These are phyloP conservation scores for Eupithecia subumbrata DNA, from an alignment of 2,888 invertebrate genomes.

Conservation along the genomic window DNA sequence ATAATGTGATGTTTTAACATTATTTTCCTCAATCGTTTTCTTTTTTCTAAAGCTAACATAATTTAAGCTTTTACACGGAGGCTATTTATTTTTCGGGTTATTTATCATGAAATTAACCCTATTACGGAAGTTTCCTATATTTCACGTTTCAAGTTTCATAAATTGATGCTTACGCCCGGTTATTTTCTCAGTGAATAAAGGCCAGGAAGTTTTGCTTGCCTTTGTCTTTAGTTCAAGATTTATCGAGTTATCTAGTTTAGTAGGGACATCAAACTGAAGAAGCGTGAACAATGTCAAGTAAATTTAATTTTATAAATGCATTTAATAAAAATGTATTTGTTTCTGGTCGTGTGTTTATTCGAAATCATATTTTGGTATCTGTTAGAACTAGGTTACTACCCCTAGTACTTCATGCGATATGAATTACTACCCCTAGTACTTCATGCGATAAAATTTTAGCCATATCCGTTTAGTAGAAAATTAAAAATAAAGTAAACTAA, in stretches of 20 bases:
- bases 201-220: not conserved
- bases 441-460: too few species aligned
- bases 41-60: not conserved
- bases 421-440: too few species aligned
- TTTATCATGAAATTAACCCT: not conserved
- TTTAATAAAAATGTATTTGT: too few species aligned
- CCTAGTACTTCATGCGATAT: too few species aligned
- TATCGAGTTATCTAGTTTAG: not conserved
- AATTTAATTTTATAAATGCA: too few species aligned
- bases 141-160: conserved; percentile 5
- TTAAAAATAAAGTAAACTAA: too few species aligned
- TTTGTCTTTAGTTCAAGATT: conserved; percentile 4
- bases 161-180: not conserved
- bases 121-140: not conserved
- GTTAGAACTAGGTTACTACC: too few species aligned
- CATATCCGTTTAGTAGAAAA: too few species aligned
- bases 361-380: too few species aligned
- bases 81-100: not conserved
- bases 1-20: not conserved
- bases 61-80: not conserved
- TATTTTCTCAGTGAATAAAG: not conserved
- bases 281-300: too few species aligned
- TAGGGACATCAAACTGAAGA: too few species aligned
- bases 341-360: too few species aligned
- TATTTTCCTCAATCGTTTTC: not conserved